Percentiles rank a stretch among this genome's conserved stretches.
Evolutionary conservation across 2,888 invertebrate species (phyloP).

Genomic region (Drosophila atripex): DNA sequence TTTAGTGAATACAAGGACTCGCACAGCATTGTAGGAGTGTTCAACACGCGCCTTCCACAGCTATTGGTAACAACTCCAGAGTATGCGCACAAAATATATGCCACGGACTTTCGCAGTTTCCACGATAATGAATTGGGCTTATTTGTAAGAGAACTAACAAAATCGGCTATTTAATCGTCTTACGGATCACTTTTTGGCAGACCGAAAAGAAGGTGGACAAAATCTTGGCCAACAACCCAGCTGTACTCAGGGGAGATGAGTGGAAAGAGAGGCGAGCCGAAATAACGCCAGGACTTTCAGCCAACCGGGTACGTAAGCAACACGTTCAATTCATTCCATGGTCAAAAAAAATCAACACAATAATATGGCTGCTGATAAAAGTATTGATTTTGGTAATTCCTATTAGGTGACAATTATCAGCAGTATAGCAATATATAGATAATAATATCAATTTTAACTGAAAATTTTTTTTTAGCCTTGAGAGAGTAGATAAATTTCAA

Average conservation of each 20-base stretch:
- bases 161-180: not conserved
- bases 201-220: conserved; percentile 83
- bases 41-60: conserved; percentile 78
- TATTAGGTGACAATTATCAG: too few relatives aligned
- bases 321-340: not conserved
- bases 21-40: conserved; percentile 83
- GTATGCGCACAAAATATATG: conserved; percentile 79
- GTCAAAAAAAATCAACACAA: not conserved
- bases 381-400: not conserved
- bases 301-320: conserved; percentile 82
- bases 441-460: too few relatives aligned
- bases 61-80: conserved; percentile 82
- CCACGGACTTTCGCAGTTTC: conserved; percentile 83
- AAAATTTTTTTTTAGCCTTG: too few relatives aligned
- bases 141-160: conserved; percentile 58
- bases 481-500: too few relatives aligned
- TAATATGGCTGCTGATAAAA: not conserved
- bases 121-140: conserved; percentile 78
- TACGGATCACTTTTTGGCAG: conserved; percentile 10
- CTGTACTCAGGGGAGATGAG: conserved; percentile 83
- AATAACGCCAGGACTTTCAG: conserved; percentile 85
- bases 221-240: conserved; percentile 84
- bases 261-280: conserved; percentile 85
- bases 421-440: too few relatives aligned
- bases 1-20: conserved; percentile 52